Base-by-base conservation (phyloP, 2,888 invertebrate genomes). In the Nowickia ferox region DNA sequence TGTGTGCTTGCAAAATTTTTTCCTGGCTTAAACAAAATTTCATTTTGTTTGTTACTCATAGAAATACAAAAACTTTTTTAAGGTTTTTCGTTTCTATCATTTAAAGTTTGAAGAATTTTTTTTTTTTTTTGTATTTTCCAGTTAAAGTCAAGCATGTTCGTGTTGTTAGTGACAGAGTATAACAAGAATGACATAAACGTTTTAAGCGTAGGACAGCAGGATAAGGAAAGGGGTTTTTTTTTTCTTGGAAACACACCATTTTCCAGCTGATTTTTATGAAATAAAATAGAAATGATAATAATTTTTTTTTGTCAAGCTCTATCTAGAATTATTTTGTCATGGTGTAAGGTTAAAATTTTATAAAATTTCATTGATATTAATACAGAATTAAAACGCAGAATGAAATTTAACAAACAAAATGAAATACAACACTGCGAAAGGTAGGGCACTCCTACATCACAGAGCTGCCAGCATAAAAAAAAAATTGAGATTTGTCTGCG, bases 181-280 rank as follows among this genome's bases (percentile, higher is more conserved):
- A 74, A 79, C 66, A 76, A 72, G 80, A 63, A 79, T 86, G 86
- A 86, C 86, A 80, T 86, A 83, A 86, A 83, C 79, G 85, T 51
- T 83, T 79, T 79, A 57, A 57, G 76, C 72, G 66, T 63, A 40
- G 44, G 6, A 51, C 46, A 57, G 22, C 17, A 30, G 10, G 10
- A 59, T 17, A 51, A 44, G 15, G 15, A 51, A 19, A 59, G 1
- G 44, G 19, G 42, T n/a, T 55, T 30, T 17, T 4, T 46, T 4
- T 46, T 51, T 17, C 46, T 9, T 9, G 9, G 15, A 66, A 66
- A 44, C 22, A 80, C 80, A 80, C 71, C 53, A 55, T 65, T 71
- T 78, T 9, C 38, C 11, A 17, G 10, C 9, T 4, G 4, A 15
- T 11, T 10, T 10, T 6, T 10, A 11, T 19, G 19, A 53, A 8